Evolutionary conservation across 2,797 vertebrate genomes (phyloP), one percentile per base, ranked within the genome.

Genomic region (Staurois parvus): DNA sequence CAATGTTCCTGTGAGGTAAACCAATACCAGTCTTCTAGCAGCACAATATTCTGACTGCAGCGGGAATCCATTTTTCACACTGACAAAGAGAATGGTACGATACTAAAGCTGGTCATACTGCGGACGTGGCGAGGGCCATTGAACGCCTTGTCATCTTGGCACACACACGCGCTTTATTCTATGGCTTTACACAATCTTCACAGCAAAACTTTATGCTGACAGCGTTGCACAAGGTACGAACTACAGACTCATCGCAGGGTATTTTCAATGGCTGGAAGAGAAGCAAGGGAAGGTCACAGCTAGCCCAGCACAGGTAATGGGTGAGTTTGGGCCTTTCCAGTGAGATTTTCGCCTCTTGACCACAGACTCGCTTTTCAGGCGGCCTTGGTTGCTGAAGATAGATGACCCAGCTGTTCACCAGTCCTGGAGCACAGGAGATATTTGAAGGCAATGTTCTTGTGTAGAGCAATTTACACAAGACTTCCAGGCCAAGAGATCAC

Each of bases 401-500:
- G 87, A 89, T 91, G 92, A 93, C 90, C 90, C 92, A 88, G 87
- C 81, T 84, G 88, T 84, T 89, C 89, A 91, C 91, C 91, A 93
- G 91, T 90, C 91, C 88, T 87, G 85, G 9, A 89, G 66, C 80
- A 86, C 12, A 68, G 85, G 1, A 83, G 24, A 52, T 82, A 69
- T 80, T 26, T 72, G 89, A 80, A 86, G 28, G 13, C 77, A 84
- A 87, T 88, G 86, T 21, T 48, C 19, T 72, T 80, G 6, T 24
- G 52, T 88, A 78, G 84, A 88, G 88, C 87, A 76, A 89, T 84
- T 90, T 98, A 99, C 19, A 98, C 95, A 81, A 99, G 95, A 92
- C 98, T 99, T 90, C 98, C 98, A 2, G 98, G 98, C 98, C 98
- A 99, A 90, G 98, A 99, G 88, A 99, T 96, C 82, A 99, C 98